Conservation (phyloP, 2,888 invertebrate genomes). For the Drosophila tanythrix region DNA sequence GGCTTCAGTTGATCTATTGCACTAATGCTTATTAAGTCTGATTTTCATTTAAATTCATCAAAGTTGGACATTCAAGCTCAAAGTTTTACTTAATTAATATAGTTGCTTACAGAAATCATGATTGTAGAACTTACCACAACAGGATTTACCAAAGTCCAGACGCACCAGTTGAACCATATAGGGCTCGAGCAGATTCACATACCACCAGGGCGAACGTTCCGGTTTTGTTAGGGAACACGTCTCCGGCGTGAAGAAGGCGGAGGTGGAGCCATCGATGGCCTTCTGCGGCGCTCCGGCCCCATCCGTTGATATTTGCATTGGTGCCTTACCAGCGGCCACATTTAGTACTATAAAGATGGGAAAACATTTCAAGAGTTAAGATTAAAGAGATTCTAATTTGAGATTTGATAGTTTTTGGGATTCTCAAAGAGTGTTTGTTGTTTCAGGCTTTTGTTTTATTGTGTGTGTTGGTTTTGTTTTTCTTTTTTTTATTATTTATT, state of each 20-base stretch:
- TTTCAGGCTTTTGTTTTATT: conserved; percentile 48
- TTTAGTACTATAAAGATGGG: conserved; percentile 90
- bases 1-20: background rate
- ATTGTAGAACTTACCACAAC: conserved; percentile 90
- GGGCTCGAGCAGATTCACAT: conserved; percentile 96
- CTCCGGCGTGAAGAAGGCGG: conserved; percentile 91
- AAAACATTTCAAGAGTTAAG: conserved; percentile 19
- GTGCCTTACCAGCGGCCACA: conserved; percentile 97
- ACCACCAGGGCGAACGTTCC: conserved; percentile 97
- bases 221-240: conserved; percentile 94
- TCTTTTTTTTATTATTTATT: background rate
- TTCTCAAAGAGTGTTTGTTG: conserved; percentile 9
- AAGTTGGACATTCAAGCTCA: background rate
- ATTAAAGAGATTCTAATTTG: conserved; percentile 26
- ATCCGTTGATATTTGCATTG: conserved; percentile 95
- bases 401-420: conserved; percentile 2
- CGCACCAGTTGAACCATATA: conserved; percentile 97
- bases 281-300: conserved; percentile 94
- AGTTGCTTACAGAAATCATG: background rate
- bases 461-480: background rate
- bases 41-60: background rate
- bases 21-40: background rate
- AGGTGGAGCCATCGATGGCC: conserved; percentile 95
- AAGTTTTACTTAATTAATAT: background rate
- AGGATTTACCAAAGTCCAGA: conserved; percentile 95